Base-by-base conservation (phyloP, 2,888 invertebrate species). In the Choristoneura rosaceana region DNA sequence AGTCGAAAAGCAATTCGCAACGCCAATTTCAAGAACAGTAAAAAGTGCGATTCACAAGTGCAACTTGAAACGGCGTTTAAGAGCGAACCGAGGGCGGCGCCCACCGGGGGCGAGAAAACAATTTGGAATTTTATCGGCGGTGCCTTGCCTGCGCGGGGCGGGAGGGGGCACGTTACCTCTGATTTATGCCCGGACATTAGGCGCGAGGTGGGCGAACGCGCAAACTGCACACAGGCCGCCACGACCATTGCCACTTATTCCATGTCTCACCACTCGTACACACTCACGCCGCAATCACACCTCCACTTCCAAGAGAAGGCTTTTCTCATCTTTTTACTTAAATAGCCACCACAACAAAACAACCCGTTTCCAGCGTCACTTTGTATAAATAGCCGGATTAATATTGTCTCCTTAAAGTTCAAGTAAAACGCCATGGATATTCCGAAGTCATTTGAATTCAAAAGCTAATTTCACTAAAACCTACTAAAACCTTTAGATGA, bases 21-120 rank as follows among this genome's bases (percentile, higher is more conserved):
- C 88, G 92, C 89, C 91, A 91, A 91, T 92, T 92, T 91, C 87
- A 88, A 89, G 88, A 91, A 91, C 93, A 92, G 91, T 93, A 93
- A 93, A 93, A 93, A 92, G 93, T 93, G 88, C 92, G 92, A 92
- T 93, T 93, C 93, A 90, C 93, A 93, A 93, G 91, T 93, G 93
- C 93, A 92, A 93, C 91, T 93, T 91, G 93, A 92, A 91, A 88
- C 91, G 92, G 92, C 93, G 93, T 93, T 93, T 93, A 93, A 91
- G 92, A 93, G 93, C 91, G 91, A 93, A 91, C 88, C 87, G 90
- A 89, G 92, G 91, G 92, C 90, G 91, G 91, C 91, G 90, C 92
- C 91, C 91, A 89, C 92, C 91, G 89, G 92, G 91, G 92, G 90
- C 91, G 92, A 90, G 91, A 92, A 92, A 93, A 94, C 93, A 93